Evolutionary conservation across 2,888 invertebrate species (phyloP), one percentile per base, ranked within the genome.

Genomic region (Lycocerus yunnanus): DNA sequence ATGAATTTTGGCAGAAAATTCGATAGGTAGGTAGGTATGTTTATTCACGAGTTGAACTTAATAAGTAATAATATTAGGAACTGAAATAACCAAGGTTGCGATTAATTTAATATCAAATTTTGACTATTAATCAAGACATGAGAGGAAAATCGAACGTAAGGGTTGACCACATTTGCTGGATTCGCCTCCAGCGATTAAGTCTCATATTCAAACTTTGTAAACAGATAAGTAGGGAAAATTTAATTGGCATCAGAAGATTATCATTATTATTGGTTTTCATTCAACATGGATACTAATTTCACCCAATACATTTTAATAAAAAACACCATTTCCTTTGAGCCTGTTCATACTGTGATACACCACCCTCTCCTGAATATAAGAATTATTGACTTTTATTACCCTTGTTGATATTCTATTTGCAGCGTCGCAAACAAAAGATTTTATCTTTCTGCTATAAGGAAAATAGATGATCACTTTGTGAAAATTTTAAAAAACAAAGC

Each of bases 311-410:
- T 43, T 43, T 43, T 43, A 43, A 43, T 43, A 43, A 43, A 43
- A 43, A 6, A n/a, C 8, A n/a, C n/a, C n/a, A 6, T 43, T n/a
- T 43, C 43, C 43, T 43, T 3, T 43, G n/a, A 43, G 5, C n/a
- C 43, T 43, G 43, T 43, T 43, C 13, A 43, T n/a, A 43, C n/a
- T 6, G 6, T 43, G 43, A 43, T 43, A 43, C 1, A 8, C n/a
- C 60, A 60, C 15, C 16, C 18, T 63, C 61, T 20, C 61, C n/a
- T 18, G 61, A 63, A 63, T 18, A 63, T 63, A 63, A 20, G 20
- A 63, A 63, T 63, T 63, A 63, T 63, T 63, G 61, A 63, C 61
- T 63, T 63, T 63, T 63, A 63, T 63, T 63, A 63, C 61, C 61
- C 61, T 63, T 63, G 61, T 63, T 63, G 61, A 63, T 63, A 63